Percentiles rank a stretch among this genome's conserved stretches.
phyloP scores from a whole-genome alignment of 2,797 vertebrate species.

The Sebastes taczanowskii region DNA sequence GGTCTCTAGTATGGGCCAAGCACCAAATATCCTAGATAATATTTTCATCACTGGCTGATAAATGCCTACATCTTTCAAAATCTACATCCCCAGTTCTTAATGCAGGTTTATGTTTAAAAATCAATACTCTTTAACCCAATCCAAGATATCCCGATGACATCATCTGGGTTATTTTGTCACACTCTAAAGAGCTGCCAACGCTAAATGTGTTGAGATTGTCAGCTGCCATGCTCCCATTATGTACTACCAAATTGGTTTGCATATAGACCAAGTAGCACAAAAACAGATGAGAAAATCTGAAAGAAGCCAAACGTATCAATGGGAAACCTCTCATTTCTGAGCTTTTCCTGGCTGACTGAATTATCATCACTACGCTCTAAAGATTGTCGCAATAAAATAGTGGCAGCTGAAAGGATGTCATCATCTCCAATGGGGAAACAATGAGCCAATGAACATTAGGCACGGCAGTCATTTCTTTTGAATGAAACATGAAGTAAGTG shows the following conservation, averaged over 20 bases:
- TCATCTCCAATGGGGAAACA: constrained; percentile 45
- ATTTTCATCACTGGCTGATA: background rate
- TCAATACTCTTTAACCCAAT: background rate
- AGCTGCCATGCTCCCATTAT: background rate
- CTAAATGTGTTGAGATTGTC: background rate
- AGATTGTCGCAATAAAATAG: background rate
- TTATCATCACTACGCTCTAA: background rate
- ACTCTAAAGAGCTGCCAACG: background rate
- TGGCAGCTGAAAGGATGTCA: constrained; percentile 13
- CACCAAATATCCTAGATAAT: background rate
- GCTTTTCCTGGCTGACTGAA: background rate
- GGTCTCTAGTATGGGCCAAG: background rate
- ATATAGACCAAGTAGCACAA: background rate
- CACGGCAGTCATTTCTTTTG: constrained; percentile 29
- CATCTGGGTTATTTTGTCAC: background rate
- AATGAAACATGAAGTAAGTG: constrained; percentile 40
- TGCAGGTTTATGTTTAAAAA: background rate
- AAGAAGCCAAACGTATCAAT: background rate
- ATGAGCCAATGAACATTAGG: constrained; percentile 52
- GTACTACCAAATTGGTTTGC: background rate
- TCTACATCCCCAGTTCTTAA: background rate
- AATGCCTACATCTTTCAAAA: background rate
- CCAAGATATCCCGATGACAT: background rate
- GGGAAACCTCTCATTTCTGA: background rate
- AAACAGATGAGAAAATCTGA: background rate